phyloP scores from a whole-genome alignment of 2,797 vertebrate species.

The Halcyon badia region DNA sequence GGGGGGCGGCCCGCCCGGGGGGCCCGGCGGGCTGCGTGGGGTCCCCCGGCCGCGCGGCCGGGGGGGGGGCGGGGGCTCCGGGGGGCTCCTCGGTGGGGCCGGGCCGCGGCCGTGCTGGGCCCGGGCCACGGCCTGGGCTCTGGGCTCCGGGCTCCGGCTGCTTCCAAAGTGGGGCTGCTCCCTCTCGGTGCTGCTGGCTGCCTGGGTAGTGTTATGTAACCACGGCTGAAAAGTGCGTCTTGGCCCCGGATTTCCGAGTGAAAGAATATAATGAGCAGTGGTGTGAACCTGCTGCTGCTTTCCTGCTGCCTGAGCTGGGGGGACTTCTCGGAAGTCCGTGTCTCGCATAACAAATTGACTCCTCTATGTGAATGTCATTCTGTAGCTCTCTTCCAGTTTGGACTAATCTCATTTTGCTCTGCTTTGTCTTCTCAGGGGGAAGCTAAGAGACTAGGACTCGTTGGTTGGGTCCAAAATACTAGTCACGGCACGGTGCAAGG shows the following conservation, averaged over 20 bases:
- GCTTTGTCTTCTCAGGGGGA: constrained; percentile 82
- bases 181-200: background rate
- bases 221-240: accelerated
- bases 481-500: constrained; percentile 89
- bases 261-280: accelerated
- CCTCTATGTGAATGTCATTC: accelerated
- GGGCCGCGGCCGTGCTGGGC: no score
- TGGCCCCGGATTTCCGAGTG: accelerated
- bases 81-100: no score
- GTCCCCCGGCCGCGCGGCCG: background rate
- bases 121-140: background rate
- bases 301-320: background rate
- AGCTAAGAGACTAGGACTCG: constrained; percentile 89
- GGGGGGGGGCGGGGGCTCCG: background rate
- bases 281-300: background rate
- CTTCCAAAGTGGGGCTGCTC: no score
- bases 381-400: background rate
- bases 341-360: background rate
- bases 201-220: background rate
- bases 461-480: constrained; percentile 96
- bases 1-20: no score
- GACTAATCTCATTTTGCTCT: background rate
- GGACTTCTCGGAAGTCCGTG: background rate
- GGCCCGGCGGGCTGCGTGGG: background rate
- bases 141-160: no score